These are phyloP conservation scores for Diaprepes abbreviatus DNA, from an alignment of 2,888 invertebrate species.

Conservation along the genomic window DNA sequence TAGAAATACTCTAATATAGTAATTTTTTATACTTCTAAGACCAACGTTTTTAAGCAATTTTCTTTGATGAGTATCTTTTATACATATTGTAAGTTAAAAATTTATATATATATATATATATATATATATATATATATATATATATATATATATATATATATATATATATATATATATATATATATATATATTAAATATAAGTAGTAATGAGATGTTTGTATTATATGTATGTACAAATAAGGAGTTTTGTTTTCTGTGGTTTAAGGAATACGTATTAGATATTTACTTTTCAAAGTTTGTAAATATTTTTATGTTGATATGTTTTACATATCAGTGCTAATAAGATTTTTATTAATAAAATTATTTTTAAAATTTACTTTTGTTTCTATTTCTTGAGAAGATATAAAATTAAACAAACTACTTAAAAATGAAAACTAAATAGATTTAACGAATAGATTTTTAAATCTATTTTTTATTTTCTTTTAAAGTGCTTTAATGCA, in stretches of 20 bases:
- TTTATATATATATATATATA: no score
- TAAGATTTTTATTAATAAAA: no score
- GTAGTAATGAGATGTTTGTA: background rate
- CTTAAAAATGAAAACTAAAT: background rate
- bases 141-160: no score
- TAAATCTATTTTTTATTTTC: background rate
- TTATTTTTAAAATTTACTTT: no score
- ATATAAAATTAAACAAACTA: background rate
- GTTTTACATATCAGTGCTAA: no score
- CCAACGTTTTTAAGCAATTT: no score
- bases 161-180: background rate
- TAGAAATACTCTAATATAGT: background rate
- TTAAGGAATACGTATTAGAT: background rate
- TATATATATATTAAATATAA: background rate
- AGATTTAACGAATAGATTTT: background rate
- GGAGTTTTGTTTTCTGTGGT: slow-evolving; percentile 5
- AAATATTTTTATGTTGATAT: no score
- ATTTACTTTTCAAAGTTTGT: no score
- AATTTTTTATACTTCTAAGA: background rate
- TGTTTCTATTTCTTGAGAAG: no score
- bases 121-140: no score
- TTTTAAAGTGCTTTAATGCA: slow-evolving; percentile 1
- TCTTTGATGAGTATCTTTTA: background rate
- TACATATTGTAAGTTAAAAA: background rate
- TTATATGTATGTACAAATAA: background rate